Conservation (phyloP, 2,888 invertebrate species). For the Theretra japonica region DNA sequence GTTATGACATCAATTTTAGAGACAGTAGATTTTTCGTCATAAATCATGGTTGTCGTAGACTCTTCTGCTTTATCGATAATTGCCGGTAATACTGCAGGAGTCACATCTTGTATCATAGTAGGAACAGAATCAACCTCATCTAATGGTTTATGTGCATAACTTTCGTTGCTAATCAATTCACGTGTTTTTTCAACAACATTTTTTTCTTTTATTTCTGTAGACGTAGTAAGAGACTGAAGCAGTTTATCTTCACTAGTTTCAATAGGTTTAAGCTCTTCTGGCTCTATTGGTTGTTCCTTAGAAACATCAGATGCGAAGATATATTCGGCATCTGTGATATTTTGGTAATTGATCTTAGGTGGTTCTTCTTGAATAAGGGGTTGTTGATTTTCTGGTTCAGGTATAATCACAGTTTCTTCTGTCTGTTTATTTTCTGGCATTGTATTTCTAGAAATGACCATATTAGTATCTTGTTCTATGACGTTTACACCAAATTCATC, state of each 20-base stretch:
- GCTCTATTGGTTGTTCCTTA: conserved; percentile 6
- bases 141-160: neutral
- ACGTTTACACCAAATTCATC: conserved; percentile 26
- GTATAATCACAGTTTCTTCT: conserved; percentile 13
- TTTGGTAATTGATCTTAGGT: conserved; percentile 46
- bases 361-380: conserved; percentile 41
- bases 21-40: neutral
- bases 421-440: neutral
- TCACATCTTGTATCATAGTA: neutral
- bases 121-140: conserved; percentile 5
- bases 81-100: neutral
- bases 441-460: neutral
- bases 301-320: conserved; percentile 40
- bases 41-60: neutral
- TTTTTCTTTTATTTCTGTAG: neutral
- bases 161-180: neutral
- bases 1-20: neutral
- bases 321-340: conserved; percentile 55
- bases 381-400: neutral
- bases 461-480: conserved; percentile 26
- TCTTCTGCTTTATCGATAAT: neutral
- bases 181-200: neutral
- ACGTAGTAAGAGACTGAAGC: neutral
- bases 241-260: conserved; percentile 27
- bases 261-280: conserved; percentile 19